Percentiles rank a stretch among this genome's conserved stretches.
phyloP scores from a whole-genome alignment of 2,888 invertebrate genomes.

The Drosophila diplacantha region DNA sequence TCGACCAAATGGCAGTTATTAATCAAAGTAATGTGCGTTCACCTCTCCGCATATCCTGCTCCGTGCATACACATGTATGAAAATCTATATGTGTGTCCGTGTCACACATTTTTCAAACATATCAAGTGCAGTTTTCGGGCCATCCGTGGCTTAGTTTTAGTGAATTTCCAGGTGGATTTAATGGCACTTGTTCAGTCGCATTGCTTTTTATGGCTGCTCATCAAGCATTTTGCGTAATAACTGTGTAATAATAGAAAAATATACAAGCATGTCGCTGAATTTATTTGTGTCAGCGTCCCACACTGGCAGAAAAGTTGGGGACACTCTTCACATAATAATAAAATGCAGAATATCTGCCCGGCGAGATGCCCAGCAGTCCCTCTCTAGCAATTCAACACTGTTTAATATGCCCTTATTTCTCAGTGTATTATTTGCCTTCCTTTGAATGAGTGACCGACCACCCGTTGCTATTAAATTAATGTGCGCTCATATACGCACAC shows the following conservation, averaged over 20 bases:
- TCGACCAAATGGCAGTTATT: slow-evolving; percentile 71
- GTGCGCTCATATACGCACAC: slow-evolving; percentile 67
- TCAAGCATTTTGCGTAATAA: slow-evolving; percentile 45
- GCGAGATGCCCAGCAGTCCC: background rate
- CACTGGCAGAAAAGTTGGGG: slow-evolving; percentile 14
- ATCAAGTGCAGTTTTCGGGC: slow-evolving; percentile 61
- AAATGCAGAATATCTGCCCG: background rate
- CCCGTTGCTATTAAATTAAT: slow-evolving; percentile 66
- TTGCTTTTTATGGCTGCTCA: slow-evolving; percentile 41
- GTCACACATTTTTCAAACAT: slow-evolving; percentile 49
- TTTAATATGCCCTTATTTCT: slow-evolving; percentile 10
- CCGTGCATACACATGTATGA: slow-evolving; percentile 5
- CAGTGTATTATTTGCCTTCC: slow-evolving; percentile 38
- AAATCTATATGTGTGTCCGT: slow-evolving; percentile 20
- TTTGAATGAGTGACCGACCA: slow-evolving; percentile 32
- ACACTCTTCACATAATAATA: background rate
- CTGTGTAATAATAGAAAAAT: slow-evolving; percentile 43
- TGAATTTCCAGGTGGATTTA: slow-evolving; percentile 65
- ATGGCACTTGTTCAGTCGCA: slow-evolving; percentile 54
- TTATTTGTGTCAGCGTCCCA: slow-evolving; percentile 15
- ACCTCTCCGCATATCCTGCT: slow-evolving; percentile 23
- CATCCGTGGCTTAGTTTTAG: slow-evolving; percentile 54
- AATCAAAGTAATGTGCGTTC: slow-evolving; percentile 70
- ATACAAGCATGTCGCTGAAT: slow-evolving; percentile 22
- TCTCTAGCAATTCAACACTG: background rate